phyloP scores from a whole-genome alignment of 2,113 vertebrate species.

The Tauraco erythrolophus region DNA sequence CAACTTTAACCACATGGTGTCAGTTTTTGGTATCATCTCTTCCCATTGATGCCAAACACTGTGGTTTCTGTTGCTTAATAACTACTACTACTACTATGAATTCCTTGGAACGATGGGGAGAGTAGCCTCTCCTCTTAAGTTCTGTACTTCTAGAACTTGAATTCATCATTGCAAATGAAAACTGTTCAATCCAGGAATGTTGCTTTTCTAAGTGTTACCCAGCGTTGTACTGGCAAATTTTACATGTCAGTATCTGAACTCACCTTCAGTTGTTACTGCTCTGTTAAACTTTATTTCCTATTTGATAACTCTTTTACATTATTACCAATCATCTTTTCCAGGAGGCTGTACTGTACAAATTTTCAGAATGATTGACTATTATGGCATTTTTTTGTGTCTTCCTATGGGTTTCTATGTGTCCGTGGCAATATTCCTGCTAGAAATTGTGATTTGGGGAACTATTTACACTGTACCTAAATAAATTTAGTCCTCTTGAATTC shows the following conservation, averaged over 20 bases:
- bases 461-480: not conserved
- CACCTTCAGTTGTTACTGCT: not conserved
- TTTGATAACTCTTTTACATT: not conserved
- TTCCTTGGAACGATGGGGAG: not conserved
- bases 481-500: not conserved
- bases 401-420: not conserved
- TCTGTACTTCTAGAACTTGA: not conserved
- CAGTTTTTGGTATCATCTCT: not conserved
- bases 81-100: not conserved
- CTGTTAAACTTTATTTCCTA: not conserved
- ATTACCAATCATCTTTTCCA: not conserved
- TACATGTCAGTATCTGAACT: not conserved
- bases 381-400: not conserved
- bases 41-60: not conserved
- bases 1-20: not conserved
- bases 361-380: not conserved
- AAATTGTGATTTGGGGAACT: not conserved
- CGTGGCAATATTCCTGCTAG: not conserved
- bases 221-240: not conserved
- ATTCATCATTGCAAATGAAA: not conserved
- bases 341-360: not conserved
- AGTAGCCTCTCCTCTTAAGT: not conserved
- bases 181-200: not conserved
- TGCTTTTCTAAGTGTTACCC: not conserved
- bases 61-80: constrained; percentile 8